phyloP scores from a whole-genome alignment of 2,113 vertebrate genomes.

The Pelodiscus sinensis region DNA sequence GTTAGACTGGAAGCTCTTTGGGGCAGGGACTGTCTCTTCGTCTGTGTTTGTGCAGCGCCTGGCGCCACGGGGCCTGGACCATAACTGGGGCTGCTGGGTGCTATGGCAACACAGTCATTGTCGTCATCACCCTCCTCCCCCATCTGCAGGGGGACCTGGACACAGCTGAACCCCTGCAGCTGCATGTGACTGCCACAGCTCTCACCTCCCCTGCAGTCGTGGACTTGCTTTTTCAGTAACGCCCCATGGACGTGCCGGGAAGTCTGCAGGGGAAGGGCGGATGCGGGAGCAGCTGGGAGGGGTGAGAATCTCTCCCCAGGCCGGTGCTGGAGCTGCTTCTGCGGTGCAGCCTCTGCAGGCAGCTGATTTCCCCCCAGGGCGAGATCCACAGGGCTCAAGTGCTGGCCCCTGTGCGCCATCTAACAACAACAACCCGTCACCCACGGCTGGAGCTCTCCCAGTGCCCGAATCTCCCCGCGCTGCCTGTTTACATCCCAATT shows the following conservation, averaged over 20 bases:
- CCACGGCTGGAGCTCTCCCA: background rate
- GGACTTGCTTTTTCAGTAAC: background rate
- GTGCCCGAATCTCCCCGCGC: background rate
- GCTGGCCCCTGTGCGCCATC: background rate
- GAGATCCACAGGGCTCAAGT: background rate
- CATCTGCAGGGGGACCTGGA: too few relatives aligned
- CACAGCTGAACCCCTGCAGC: background rate
- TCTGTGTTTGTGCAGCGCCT: background rate
- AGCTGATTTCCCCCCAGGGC: background rate
- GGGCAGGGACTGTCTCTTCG: background rate
- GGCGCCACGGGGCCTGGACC: too few relatives aligned
- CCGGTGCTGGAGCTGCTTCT: background rate
- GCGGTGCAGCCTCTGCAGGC: background rate
- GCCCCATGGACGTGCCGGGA: background rate
- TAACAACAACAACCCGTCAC: background rate
- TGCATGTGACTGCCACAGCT: too few relatives aligned
- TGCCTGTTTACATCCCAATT: background rate
- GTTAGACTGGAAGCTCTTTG: background rate
- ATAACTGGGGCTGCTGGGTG: background rate
- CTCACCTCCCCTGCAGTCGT: background rate
- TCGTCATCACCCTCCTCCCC: background rate
- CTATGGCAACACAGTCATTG: too few relatives aligned
- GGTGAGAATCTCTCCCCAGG: background rate
- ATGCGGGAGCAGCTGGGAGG: background rate
- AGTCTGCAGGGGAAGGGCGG: background rate